Percentiles rank a stretch among this genome's conserved stretches.
Evolutionary conservation across 2,888 invertebrate species (phyloP).

Genomic region (Lepeophtheirus nordmannii): DNA sequence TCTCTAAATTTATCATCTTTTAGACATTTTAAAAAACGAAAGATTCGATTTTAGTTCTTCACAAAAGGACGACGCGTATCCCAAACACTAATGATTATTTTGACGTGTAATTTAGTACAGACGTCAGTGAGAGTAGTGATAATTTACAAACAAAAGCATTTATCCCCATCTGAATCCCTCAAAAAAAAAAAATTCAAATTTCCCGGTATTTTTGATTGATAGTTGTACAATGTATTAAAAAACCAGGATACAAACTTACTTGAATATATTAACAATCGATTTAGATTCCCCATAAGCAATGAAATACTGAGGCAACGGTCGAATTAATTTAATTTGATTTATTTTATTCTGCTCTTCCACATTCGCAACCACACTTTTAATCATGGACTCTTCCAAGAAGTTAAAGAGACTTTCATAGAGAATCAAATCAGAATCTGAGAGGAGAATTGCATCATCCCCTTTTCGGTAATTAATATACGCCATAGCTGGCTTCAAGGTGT

Average conservation of each 20-base stretch:
- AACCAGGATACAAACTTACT: neutral
- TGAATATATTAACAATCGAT: neutral
- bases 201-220: no score
- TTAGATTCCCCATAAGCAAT: neutral
- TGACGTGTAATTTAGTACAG: no score
- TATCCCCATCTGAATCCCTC: no score
- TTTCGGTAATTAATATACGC: neutral
- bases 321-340: neutral
- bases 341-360: neutral
- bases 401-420: neutral
- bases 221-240: neutral
- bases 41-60: no score
- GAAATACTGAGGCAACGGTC: neutral
- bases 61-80: no score
- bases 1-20: no score
- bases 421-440: neutral
- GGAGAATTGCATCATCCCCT: neutral
- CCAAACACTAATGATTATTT: no score
- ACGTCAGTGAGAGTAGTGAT: no score
- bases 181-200: no score
- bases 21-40: no score
- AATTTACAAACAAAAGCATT: no score
- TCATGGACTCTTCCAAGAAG: neutral
- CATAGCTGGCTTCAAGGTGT: neutral
- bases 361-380: neutral